Evolutionary conservation across 2,113 vertebrate species (phyloP).

Genomic region (Pomatostomus ruficeps): DNA sequence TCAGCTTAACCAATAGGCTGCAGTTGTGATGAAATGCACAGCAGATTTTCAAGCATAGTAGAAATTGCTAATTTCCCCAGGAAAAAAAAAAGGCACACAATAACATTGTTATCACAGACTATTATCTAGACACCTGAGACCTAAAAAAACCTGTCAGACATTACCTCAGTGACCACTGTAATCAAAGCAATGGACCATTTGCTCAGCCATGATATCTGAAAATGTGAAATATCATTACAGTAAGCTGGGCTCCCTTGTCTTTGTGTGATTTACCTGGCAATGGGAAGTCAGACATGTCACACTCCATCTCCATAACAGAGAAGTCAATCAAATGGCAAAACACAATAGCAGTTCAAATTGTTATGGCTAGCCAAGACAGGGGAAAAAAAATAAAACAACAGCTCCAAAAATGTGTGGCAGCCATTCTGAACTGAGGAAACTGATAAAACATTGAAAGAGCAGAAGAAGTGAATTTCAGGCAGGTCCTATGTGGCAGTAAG

Average conservation of each 20-base stretch:
- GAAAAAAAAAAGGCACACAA: not conserved
- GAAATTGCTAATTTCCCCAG: not conserved
- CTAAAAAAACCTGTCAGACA: not conserved
- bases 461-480: not conserved
- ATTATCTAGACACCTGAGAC: not conserved
- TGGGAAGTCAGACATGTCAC: not conserved
- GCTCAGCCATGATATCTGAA: not conserved
- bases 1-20: not conserved
- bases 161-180: slow-evolving; percentile 13
- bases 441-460: not conserved
- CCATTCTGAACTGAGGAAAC: not conserved
- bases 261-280: not conserved
- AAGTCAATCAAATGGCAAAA: slow-evolving; percentile 15
- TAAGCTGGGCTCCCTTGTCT: not conserved
- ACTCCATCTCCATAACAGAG: not conserved
- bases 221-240: not conserved
- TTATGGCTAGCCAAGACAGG: not conserved
- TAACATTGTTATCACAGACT: not conserved
- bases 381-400: too few species aligned
- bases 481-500: not conserved
- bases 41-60: not conserved
- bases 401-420: rapidly evolving
- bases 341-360: not conserved
- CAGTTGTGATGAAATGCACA: not conserved
- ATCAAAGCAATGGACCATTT: slow-evolving; percentile 21